These are phyloP conservation scores for Zingel zingel DNA, from an alignment of 2,113 vertebrate species.

Conservation along the genomic window DNA sequence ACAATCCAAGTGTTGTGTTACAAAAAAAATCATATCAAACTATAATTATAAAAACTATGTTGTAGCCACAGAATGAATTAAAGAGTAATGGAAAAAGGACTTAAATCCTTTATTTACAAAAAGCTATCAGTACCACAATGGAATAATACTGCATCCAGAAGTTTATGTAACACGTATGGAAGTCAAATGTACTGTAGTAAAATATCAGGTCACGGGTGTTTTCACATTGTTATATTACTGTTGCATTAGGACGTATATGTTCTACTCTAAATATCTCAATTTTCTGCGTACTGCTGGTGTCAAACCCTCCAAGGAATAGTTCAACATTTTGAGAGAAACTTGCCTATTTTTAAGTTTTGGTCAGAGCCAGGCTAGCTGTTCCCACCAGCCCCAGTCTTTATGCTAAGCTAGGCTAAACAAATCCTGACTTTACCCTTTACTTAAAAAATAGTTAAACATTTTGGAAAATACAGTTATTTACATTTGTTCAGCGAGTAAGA, in stretches of 20 bases:
- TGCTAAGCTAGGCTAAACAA: slow-evolving; percentile 1
- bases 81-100: background rate
- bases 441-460: background rate
- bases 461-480: background rate
- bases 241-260: slow-evolving; percentile 6
- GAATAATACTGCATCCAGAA: slow-evolving; percentile 13
- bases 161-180: background rate
- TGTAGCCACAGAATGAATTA: background rate
- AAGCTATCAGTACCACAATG: slow-evolving; percentile 18
- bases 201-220: slow-evolving; percentile 5
- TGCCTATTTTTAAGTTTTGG: background rate
- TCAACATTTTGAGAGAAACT: slow-evolving; percentile 12
- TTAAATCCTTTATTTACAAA: slow-evolving; percentile 15
- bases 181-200: background rate
- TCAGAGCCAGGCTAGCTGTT: background rate
- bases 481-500: background rate
- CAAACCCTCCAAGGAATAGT: slow-evolving; percentile 5
- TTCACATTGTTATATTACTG: slow-evolving; percentile 14
- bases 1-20: background rate
- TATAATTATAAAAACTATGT: background rate
- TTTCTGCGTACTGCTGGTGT: slow-evolving; percentile 8
- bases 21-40: slow-evolving; percentile 6
- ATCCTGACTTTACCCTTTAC: background rate
- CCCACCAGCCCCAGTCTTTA: background rate
- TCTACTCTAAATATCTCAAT: background rate